Percentiles rank a stretch among this genome's conserved stretches.
Conservation (phyloP, 2,113 vertebrate species). For the Marmota flaviventris region DNA sequence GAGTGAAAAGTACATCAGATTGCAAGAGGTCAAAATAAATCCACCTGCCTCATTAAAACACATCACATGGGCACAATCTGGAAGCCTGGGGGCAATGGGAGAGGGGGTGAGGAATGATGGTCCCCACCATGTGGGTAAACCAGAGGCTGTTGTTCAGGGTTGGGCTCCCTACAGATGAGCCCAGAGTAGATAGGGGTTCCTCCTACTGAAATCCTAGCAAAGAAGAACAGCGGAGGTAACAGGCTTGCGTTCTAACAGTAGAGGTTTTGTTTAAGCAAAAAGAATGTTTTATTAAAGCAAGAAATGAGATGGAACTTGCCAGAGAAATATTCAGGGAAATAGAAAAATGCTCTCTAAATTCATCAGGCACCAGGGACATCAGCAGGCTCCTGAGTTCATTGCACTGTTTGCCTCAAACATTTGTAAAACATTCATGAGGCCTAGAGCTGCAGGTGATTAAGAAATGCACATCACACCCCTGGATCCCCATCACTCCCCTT, state of each 20-base stretch:
- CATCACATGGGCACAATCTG: not conserved
- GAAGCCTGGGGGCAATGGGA: not conserved
- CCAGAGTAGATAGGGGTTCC: not conserved
- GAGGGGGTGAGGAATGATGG: not conserved
- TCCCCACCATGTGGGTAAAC: not conserved
- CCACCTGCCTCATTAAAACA: not conserved
- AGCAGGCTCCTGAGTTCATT: not conserved
- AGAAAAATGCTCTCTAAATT: conserved; percentile 64
- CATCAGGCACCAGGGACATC: not conserved
- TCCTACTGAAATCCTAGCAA: not conserved
- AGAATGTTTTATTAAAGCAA: conserved; percentile 70
- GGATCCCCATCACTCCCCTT: not conserved
- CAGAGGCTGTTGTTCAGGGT: not conserved
- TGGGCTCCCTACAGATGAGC: not conserved
- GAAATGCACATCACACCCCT: not conserved
- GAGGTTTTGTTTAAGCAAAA: conserved; percentile 70
- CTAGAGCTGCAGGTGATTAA: not conserved
- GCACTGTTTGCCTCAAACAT: not conserved
- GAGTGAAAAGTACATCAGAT: not conserved
- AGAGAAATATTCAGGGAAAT: conserved; percentile 72
- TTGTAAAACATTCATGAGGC: not conserved
- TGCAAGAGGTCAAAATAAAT: not conserved
- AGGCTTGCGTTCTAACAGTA: conserved; percentile 53
- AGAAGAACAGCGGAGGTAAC: not conserved
- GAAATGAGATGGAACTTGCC: conserved; percentile 77